Evolutionary conservation across 2,888 invertebrate species (phyloP).

Genomic region (Oxytorus armatus): DNA sequence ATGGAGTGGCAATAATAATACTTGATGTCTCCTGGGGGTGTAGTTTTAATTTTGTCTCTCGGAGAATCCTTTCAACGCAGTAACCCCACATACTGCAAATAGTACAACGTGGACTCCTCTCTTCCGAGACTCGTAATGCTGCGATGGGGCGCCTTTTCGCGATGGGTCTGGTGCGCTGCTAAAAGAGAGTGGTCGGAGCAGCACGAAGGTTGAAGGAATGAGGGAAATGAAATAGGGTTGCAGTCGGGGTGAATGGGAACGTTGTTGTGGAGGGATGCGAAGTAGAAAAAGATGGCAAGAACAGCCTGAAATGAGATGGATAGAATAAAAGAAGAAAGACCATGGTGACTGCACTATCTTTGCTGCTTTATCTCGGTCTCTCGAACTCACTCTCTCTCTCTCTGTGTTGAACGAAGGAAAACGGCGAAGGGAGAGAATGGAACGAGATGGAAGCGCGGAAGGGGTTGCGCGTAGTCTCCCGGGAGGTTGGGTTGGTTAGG

Average conservation of each 20-base stretch:
- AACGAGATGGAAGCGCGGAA: conserved; percentile 52
- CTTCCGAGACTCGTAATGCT: conserved; percentile 21
- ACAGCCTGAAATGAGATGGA: conserved; percentile 54
- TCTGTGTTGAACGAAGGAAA: conserved; percentile 1
- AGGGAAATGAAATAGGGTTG: conserved; percentile 48
- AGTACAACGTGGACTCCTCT: not conserved
- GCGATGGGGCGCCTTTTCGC: not conserved
- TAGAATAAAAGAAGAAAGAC: conserved; percentile 43
- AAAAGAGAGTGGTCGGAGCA: conserved; percentile 12
- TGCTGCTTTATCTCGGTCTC: conserved; percentile 24
- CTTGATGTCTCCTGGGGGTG: conserved; percentile 10
- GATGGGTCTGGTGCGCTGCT: conserved; percentile 14
- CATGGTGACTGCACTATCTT: conserved; percentile 46
- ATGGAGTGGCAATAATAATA: conserved; percentile 31
- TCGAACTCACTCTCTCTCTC: conserved; percentile 17
- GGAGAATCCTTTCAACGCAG: not conserved
- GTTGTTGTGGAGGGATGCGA: conserved; percentile 11
- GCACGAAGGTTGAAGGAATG: conserved; percentile 20
- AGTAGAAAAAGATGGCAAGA: conserved; percentile 26
- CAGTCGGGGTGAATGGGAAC: conserved; percentile 44
- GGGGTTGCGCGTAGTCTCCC: conserved; percentile 49
- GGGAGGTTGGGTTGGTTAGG: conserved; percentile 69
- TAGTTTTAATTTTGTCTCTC: conserved; percentile 40
- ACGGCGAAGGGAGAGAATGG: conserved; percentile 46
- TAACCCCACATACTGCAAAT: not conserved